A percentile compares a stretch with the other conserved stretches of the same genome.
Conservation (phyloP, 1,140 invertebrate species). For the Tetraneura akinire region DNA sequence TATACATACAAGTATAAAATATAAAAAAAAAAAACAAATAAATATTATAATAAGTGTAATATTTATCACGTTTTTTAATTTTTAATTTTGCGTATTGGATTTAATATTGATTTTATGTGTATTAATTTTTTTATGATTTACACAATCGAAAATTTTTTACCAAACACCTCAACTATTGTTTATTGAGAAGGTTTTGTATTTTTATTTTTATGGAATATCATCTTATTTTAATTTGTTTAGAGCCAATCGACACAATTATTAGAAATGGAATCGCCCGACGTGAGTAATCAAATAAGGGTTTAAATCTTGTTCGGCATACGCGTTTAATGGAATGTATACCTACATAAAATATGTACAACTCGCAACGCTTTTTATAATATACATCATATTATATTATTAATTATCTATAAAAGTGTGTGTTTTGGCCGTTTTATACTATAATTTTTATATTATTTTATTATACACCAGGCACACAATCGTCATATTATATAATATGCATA, state of each 20-base stretch:
- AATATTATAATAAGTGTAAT: too few relatives aligned
- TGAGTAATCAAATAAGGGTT: slow-evolving; percentile 41
- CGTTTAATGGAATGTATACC: not conserved
- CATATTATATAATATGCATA: too few relatives aligned
- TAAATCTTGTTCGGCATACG: not conserved
- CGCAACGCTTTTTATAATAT: not conserved
- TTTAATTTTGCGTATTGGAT: too few relatives aligned
- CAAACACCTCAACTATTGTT: not conserved
- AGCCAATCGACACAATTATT: slow-evolving; percentile 34
- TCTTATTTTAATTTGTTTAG: slow-evolving; percentile 41
- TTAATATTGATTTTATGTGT: too few relatives aligned
- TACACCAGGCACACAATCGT: not conserved
- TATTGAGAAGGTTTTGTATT: not conserved
- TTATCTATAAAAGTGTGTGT: slow-evolving; percentile 16
- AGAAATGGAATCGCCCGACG: slow-evolving; percentile 36
- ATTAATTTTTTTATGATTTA: too few relatives aligned
- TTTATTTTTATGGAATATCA: slow-evolving; percentile 22
- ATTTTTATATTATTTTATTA: not conserved
- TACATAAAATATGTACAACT: not conserved
- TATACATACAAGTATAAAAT: too few relatives aligned
- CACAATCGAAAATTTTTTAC: too few relatives aligned
- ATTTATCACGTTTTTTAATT: too few relatives aligned
- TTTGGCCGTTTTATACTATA: slow-evolving; percentile 7
- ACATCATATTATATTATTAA: not conserved
- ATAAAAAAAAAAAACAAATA: too few relatives aligned